Evolutionary conservation across 1,140 invertebrate genomes (phyloP), one percentile per base, ranked within the genome.

Genomic region (Atopsyche davidsoni): DNA sequence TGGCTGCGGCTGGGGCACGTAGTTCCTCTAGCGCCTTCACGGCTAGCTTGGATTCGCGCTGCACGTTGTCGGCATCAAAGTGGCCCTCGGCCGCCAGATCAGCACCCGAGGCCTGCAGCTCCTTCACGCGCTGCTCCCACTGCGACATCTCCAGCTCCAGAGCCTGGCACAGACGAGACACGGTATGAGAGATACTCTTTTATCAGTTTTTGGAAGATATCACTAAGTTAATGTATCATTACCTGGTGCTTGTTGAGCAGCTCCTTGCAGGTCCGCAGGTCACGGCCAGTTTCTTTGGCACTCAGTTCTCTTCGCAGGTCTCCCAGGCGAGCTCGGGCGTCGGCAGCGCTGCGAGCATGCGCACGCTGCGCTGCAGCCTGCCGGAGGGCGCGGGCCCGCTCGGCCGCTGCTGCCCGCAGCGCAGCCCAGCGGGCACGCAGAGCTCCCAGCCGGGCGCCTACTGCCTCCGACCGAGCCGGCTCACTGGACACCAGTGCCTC

Each of bases 11-110:
- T 2, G 84, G 83, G 50, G 78, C 78, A 21, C 79, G 73, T 6
- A 89, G 67, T 34, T 76, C 76, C 57, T 75, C 70, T 51, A 87
- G 70, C 1, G 75, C 68, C 24, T 79, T 75, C 63, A 87, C 82
- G 56, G 92, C 82, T 16, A 80, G 79, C 59, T 85, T 77, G 56
- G 88, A 88, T 54, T 85, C 81, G 40, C 85, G 80, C 53, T 86
- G 72, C 53, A 98, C 96, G 57, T 87, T 86, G 9, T 79, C 80
- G 2, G 87, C 85, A 75, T 97, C 92, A 68, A 96, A 97, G 71
- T 98, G 94, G 14, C 89, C 92, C 53, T 91, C 87, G 24, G 91
- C 83, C 1, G 86, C 89, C 83, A 98, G 87, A 64, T 94, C 86
- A 53, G 89, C 79, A 10, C 92, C 93, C 51, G 82, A 77, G n/a